Evolutionary conservation across 2,113 vertebrate species (phyloP), one percentile per base, ranked within the genome.

Genomic region (Phrynocephalus versicolor): DNA sequence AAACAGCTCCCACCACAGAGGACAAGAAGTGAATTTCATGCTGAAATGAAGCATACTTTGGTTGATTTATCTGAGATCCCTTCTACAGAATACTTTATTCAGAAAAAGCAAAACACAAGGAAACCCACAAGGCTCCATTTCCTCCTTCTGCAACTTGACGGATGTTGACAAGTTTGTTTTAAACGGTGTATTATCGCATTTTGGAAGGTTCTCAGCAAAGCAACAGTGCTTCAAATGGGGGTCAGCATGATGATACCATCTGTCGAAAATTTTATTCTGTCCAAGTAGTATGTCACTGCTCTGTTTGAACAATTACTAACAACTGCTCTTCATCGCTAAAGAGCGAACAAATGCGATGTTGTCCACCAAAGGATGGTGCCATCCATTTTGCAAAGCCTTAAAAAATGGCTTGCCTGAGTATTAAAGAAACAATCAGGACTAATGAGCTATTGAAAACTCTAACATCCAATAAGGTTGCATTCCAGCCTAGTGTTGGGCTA

Each of bases 231-330:
- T 27, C 27, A 79, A 79, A 69, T 69, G 69, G 65, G n/a, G 71
- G 60, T 65, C 71, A 71, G 27, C 45, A 60, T 55, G 83, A 60
- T 70, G 75, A n/a, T 85, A 35, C 75, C 83, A 85, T 79, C 75
- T 85, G 74, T 71, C 33, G 27, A 35, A 70, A 79, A 79, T 60
- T 27, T 79, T 33, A 37, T 71, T 78, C 45, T 41, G 64, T 85
- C 75, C 58, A 71, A 76, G 9, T 2, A 33, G 35, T 79, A 71
- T 85, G 74, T 51, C 82, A 57, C 64, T 69, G 64, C 57, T 77
- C 74, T 69, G 30, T 78, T 75, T 78, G 79, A 25, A 79, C 33
- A 51, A 27, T 55, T 57, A 60, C 51, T 71, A 35, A n/a, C 25
- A 79, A 58, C 51, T 41, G 41, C 30, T 45, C 23, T 62, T 23